phyloP scores from a whole-genome alignment of 2,113 vertebrate genomes.

The Natator depressus region DNA sequence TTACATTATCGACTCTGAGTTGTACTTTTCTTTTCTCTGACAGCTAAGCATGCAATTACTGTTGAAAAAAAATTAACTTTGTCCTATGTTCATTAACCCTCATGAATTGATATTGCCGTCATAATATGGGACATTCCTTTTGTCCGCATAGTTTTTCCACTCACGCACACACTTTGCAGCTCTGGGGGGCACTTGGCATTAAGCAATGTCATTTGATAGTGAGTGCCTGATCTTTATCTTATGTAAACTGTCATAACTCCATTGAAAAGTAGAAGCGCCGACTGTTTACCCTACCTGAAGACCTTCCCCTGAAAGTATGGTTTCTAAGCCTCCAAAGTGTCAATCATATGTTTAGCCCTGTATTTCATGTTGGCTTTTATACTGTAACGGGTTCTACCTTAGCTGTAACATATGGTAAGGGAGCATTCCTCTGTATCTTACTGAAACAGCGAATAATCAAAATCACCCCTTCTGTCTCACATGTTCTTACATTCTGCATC shows the following conservation, averaged over 20 bases:
- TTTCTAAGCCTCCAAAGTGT: constrained; percentile 29
- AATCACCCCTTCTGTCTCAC: not conserved
- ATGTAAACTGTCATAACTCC: not conserved
- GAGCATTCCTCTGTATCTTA: not conserved
- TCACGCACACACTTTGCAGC: not conserved
- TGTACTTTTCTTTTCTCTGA: not conserved
- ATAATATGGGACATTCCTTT: fast-evolving
- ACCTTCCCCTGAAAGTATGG: not conserved
- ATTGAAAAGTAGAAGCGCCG: not conserved
- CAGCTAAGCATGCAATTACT: not conserved
- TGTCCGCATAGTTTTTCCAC: not conserved
- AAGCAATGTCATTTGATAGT: not conserved
- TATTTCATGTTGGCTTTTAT: constrained; percentile 42
- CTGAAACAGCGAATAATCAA: too few relatives aligned
- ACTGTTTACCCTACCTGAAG: not conserved
- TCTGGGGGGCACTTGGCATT: not conserved
- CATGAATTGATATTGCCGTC: not conserved
- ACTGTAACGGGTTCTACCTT: constrained; percentile 37
- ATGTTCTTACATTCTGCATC: not conserved
- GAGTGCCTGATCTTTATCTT: not conserved
- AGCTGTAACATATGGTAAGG: constrained; percentile 3
- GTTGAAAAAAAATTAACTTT: not conserved
- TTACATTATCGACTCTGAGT: fast-evolving
- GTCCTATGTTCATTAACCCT: not conserved
- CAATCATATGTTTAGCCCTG: constrained; percentile 26